Base-by-base conservation (phyloP, 2,888 invertebrate species). In the Hipparchia sbordonii region DNA sequence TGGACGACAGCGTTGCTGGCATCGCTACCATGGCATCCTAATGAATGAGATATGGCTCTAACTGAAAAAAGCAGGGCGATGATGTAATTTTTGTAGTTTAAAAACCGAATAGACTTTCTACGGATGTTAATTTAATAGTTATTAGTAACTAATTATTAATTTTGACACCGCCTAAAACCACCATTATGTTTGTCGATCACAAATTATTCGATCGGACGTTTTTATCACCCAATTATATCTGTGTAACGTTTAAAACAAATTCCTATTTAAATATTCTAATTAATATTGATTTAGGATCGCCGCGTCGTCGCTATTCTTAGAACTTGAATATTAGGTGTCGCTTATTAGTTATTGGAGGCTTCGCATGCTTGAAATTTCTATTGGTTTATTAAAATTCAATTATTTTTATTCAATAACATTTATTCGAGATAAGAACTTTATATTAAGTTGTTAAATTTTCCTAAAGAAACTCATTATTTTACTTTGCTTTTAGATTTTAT, bases 211-310 rank as follows among this genome's bases (percentile, higher is more conserved):
- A 69, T 77, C 74, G 70, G 77, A 76, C 77, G 67, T 74, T 79
- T 79, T 79, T 78, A 79, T 78, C 74, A 72, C 70, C 78, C 78
- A 79, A 78, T 79, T 78, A 79, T 74, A 76, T 72, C 72, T 60
- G 72, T 72, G 73, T 61, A 65, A 67, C 67, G 71, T 73, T 66
- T 68, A 45, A 69, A 72, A 51, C 60, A 67, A 56, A 72, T 73
- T 70, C 67, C 61, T 54, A 72, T 73, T 72, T 67, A 52, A 66
- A 72, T 70, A 48, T 71, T 66, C 72, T 57, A 71, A 73, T 75
- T 75, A 73, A 67, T 67, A 69, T 66, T 73, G 75, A 75, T 75
- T 73, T 71, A 75, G 60, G 9, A 51, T 39, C 13, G 63, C 13
- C 9, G 13, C 5, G 23, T 63, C 9, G 23, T 63, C 63, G 63